Conservation (phyloP, 2,113 vertebrate species). For the Tichodroma muraria region DNA sequence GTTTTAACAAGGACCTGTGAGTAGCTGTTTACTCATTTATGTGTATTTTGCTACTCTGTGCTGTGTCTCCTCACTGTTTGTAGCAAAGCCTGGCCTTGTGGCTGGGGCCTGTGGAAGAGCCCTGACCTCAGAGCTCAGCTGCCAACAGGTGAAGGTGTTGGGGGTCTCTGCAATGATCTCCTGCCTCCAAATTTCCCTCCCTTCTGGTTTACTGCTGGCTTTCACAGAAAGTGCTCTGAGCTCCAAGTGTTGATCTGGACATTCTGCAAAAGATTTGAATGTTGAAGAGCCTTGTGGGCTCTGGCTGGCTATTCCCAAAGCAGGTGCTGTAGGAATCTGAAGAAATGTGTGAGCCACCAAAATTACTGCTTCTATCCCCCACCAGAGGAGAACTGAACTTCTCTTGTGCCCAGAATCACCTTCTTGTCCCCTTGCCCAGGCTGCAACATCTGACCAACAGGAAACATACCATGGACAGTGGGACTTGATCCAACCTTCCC, state of each 20-base stretch:
- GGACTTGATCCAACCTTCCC: neutral
- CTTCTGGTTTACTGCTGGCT: neutral
- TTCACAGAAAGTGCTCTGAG: neutral
- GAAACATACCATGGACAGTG: neutral
- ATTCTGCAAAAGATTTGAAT: neutral
- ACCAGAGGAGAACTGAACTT: neutral
- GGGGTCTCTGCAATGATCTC: neutral
- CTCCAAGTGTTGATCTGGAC: neutral
- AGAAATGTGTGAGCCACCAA: neutral
- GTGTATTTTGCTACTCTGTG: neutral
- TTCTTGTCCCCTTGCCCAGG: neutral
- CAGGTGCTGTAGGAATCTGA: neutral
- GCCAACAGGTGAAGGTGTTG: neutral
- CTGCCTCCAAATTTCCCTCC: neutral
- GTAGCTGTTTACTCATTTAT: neutral
- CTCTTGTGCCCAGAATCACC: neutral
- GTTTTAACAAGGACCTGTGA: neutral
- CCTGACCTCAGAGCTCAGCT: neutral
- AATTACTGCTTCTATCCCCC: neutral
- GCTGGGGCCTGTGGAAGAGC: neutral
- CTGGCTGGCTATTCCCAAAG: neutral
- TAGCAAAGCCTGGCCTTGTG: neutral
- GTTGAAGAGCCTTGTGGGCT: neutral
- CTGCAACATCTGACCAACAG: neutral
- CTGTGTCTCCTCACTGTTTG: neutral